Conservation (phyloP, 2,888 invertebrate species). For the Ptilodon capucinus region DNA sequence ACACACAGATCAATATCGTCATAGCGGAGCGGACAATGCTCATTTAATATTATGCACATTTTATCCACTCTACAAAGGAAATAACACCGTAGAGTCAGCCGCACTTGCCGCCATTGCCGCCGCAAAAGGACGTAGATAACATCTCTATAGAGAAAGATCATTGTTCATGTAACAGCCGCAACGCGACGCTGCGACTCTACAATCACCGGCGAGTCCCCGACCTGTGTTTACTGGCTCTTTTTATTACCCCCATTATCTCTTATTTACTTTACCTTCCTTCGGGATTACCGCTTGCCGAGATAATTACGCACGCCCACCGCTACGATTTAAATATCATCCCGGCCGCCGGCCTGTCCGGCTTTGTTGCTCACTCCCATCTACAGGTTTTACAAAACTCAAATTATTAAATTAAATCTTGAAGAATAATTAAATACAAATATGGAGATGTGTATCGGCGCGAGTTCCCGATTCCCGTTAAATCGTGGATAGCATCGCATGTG, state of each 20-base stretch:
- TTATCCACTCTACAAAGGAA: conserved; percentile 3
- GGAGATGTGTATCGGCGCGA: not conserved
- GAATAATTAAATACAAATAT: not conserved
- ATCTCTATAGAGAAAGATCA: conserved; percentile 11
- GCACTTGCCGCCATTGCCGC: not conserved
- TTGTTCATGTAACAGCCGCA: conserved; percentile 3
- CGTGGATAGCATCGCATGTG: not conserved
- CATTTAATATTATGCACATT: not conserved
- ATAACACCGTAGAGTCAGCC: conserved; percentile 1
- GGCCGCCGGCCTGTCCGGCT: not conserved
- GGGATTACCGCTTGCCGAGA: not conserved
- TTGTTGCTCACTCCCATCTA: not conserved
- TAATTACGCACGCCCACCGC: not conserved
- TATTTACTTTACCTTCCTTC: not conserved
- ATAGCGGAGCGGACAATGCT: not conserved
- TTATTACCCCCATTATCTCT: not conserved
- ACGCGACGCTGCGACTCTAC: not conserved
- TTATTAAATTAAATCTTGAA: not conserved
- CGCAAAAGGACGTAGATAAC: conserved; percentile 11
- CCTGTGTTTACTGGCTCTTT: not conserved
- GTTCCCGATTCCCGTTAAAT: not conserved
- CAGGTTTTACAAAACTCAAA: not conserved
- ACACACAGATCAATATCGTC: not conserved
- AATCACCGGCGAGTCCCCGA: not conserved
- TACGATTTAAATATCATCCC: not conserved